Evolutionary conservation across 2,797 vertebrate genomes (phyloP).

Genomic region (Denticeps clupeoides): DNA sequence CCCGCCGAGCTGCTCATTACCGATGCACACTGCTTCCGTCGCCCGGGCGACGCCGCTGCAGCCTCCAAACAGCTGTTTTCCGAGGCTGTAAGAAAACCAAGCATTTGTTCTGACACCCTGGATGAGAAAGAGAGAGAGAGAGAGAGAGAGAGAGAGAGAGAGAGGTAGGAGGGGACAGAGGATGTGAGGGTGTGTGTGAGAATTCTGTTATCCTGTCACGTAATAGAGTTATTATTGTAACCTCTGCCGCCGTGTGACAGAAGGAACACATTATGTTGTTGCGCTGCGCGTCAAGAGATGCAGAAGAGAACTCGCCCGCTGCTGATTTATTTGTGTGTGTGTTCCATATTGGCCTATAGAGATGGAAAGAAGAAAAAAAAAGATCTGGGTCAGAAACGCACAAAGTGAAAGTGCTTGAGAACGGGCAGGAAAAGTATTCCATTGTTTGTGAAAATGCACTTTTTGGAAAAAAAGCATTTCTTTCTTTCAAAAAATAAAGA

Average conservation of each 20-base stretch:
- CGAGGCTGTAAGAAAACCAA: conserved; percentile 50
- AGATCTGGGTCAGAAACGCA: not conserved
- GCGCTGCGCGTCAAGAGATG: conserved; percentile 25
- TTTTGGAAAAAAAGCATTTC: not conserved
- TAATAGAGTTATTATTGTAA: conserved; percentile 28
- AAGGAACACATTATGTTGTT: conserved; percentile 23
- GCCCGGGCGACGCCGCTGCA: conserved; percentile 33
- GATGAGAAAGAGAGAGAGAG: conserved; percentile 29
- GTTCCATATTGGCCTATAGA: not conserved
- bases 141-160: not conserved
- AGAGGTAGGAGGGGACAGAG: conserved; percentile 3
- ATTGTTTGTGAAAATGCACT: not conserved
- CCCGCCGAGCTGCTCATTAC: conserved; percentile 50
- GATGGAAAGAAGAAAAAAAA: not conserved
- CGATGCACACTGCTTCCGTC: conserved; percentile 49
- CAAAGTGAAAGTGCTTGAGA: not conserved
- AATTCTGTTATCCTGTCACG: conserved; percentile 8
- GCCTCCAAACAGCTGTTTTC: conserved; percentile 57
- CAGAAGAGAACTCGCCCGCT: conserved; percentile 15
- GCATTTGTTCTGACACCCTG: conserved; percentile 37
- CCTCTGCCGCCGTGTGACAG: conserved; percentile 23
- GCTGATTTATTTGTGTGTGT: not conserved
- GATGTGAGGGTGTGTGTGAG: conserved; percentile 8
- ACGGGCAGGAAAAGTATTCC: not conserved
- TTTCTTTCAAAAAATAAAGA: not conserved